These are phyloP conservation scores for Anorthoa munda DNA, from an alignment of 2,888 invertebrate species.

Conservation along the genomic window DNA sequence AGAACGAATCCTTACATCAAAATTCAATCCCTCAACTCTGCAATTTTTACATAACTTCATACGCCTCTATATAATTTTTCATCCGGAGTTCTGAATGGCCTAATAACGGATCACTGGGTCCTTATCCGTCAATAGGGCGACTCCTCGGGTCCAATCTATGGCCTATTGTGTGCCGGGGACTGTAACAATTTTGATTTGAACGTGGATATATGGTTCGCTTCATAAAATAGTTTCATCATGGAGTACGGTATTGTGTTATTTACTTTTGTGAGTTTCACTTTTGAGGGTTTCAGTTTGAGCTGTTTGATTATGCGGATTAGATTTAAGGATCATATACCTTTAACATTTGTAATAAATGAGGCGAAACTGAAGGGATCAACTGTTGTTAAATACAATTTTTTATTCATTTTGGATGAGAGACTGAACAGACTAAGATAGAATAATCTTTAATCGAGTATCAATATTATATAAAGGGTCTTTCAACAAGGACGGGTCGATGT, in stretches of 20 bases:
- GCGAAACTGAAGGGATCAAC: no score
- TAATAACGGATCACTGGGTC: conserved; percentile 57
- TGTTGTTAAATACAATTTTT: no score
- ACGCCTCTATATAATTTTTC: conserved; percentile 48
- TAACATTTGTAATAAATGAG: no score
- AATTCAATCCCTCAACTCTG: neutral
- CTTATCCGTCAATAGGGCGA: conserved; percentile 57
- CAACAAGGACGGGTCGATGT: no score
- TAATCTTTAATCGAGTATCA: no score
- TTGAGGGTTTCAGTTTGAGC: neutral
- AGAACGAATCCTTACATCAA: conserved; percentile 21
- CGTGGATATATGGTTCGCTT: conserved; percentile 7
- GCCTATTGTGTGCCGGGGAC: conserved; percentile 54
- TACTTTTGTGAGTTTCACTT: conserved; percentile 15
- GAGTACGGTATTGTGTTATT: conserved; percentile 25
- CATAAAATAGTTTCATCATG: conserved; percentile 43
- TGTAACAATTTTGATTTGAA: conserved; percentile 51
- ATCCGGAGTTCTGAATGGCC: conserved; percentile 55
- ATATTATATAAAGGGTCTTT: no score
- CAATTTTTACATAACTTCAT: conserved; percentile 21
- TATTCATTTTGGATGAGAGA: no score
- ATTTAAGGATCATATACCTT: neutral
- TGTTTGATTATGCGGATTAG: neutral
- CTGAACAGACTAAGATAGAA: no score
- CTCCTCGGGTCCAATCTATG: conserved; percentile 61